Evolutionary conservation across 2,113 vertebrate species (phyloP).

Genomic region (Solea senegalensis): DNA sequence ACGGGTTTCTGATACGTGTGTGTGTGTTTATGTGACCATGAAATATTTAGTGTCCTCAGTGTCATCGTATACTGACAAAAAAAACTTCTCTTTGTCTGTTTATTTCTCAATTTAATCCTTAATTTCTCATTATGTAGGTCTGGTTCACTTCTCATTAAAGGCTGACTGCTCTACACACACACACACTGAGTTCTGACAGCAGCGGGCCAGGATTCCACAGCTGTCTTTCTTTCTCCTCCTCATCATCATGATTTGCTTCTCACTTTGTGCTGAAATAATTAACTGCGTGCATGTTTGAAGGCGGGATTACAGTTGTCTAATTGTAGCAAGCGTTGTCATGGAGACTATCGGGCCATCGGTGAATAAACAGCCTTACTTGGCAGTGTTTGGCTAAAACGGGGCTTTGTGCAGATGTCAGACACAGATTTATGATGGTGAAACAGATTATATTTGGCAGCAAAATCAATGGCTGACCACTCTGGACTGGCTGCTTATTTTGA

Average conservation of each 20-base stretch:
- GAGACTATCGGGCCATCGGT: constrained; percentile 92
- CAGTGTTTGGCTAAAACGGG: constrained; percentile 89
- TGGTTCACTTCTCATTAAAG: constrained; percentile 69
- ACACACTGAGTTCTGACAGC: constrained; percentile 77
- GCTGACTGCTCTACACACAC: constrained; percentile 62
- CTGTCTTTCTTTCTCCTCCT: constrained; percentile 81
- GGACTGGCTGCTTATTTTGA: constrained; percentile 86
- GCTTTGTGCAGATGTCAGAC: constrained; percentile 93
- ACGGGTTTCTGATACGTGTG: not conserved
- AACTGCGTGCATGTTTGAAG: constrained; percentile 89
- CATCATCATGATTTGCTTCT: constrained; percentile 83
- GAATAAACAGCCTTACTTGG: constrained; percentile 92
- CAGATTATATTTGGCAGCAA: constrained; percentile 91
- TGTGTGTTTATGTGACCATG: not conserved
- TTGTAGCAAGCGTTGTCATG: constrained; percentile 95
- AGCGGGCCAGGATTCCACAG: constrained; percentile 78
- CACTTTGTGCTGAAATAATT: constrained; percentile 89
- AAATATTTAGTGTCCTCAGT: constrained; percentile 20
- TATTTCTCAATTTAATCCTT: constrained; percentile 40
- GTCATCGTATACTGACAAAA: not conserved
- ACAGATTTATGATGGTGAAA: constrained; percentile 93
- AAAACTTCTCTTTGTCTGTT: constrained; percentile 32
- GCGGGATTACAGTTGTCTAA: constrained; percentile 94
- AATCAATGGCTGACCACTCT: constrained; percentile 88
- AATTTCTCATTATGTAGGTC: constrained; percentile 46